These are phyloP conservation scores for Falco naumanni DNA, from an alignment of 2,797 vertebrate species.

Conservation along the genomic window DNA sequence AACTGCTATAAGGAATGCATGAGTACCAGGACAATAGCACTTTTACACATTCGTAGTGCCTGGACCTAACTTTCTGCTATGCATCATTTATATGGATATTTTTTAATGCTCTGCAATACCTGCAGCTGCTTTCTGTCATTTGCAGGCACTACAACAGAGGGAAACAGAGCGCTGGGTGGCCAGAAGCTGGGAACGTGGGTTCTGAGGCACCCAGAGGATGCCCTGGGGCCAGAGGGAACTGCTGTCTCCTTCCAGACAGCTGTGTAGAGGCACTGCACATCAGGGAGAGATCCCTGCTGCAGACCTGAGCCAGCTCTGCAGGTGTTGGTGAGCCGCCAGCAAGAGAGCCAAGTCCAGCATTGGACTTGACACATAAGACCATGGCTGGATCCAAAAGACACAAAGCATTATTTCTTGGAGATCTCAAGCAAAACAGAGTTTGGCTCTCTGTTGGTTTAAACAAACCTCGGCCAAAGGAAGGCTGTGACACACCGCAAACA, in stretches of 20 bases:
- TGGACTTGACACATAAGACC: not conserved
- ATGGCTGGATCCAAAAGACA: not conserved
- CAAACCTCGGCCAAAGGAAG: not conserved
- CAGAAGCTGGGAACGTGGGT: not conserved
- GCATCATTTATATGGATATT: not conserved
- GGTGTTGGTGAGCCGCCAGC: not conserved
- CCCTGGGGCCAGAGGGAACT: not conserved
- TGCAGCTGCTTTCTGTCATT: not conserved
- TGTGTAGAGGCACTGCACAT: not conserved
- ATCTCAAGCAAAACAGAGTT: not conserved
- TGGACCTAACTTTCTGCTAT: not conserved
- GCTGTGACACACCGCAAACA: not conserved
- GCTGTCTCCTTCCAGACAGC: not conserved
- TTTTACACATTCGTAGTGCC: not conserved
- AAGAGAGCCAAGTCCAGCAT: fast-evolving
- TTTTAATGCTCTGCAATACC: not conserved
- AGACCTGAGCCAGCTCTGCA: not conserved
- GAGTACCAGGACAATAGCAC: not conserved
- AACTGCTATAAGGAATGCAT: not conserved
- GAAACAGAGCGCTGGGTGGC: not conserved
- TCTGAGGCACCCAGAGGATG: not conserved
- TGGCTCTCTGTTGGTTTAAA: not conserved
- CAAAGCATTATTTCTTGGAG: not conserved
- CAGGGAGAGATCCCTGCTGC: not conserved
- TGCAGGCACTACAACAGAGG: not conserved